Percentiles rank a stretch among this genome's conserved stretches.
Conservation (phyloP, 2,113 vertebrate species). For the Passer montanus region DNA sequence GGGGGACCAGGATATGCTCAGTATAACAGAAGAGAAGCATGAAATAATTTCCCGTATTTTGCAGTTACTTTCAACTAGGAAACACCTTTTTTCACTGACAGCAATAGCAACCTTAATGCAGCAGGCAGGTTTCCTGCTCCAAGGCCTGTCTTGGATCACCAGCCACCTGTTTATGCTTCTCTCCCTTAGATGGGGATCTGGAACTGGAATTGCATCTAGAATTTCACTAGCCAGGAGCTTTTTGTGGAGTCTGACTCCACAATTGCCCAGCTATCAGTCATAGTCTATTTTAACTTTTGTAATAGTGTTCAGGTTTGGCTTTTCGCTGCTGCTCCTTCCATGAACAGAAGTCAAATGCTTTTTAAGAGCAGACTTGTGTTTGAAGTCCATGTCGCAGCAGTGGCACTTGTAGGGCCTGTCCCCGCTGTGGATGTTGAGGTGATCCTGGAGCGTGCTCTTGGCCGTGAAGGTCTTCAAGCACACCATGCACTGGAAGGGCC, state of each 20-base stretch:
- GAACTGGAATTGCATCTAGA: neutral
- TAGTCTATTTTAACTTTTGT: conserved; percentile 74
- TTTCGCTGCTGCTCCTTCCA: conserved; percentile 75
- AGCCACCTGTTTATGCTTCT: neutral
- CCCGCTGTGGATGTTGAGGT: conserved; percentile 86
- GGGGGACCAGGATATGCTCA: neutral
- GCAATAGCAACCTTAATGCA: neutral
- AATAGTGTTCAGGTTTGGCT: conserved; percentile 67
- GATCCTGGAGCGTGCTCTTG: conserved; percentile 85
- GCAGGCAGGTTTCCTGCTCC: neutral
- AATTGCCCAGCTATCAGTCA: conserved; percentile 41
- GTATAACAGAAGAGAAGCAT: neutral
- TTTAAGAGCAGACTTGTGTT: conserved; percentile 84
- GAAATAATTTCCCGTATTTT: neutral
- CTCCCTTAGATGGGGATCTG: neutral
- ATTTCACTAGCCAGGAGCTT: neutral
- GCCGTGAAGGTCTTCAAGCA: conserved; percentile 88
- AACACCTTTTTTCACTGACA: neutral
- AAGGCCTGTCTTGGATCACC: neutral
- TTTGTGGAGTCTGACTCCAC: neutral
- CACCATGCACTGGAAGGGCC: conserved; percentile 86
- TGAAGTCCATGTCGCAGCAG: conserved; percentile 84
- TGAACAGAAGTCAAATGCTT: conserved; percentile 85
- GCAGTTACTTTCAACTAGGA: neutral
- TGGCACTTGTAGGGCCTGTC: conserved; percentile 80